Evolutionary conservation across 1,140 invertebrate genomes (phyloP).

Genomic region (Melitaea cinxia): DNA sequence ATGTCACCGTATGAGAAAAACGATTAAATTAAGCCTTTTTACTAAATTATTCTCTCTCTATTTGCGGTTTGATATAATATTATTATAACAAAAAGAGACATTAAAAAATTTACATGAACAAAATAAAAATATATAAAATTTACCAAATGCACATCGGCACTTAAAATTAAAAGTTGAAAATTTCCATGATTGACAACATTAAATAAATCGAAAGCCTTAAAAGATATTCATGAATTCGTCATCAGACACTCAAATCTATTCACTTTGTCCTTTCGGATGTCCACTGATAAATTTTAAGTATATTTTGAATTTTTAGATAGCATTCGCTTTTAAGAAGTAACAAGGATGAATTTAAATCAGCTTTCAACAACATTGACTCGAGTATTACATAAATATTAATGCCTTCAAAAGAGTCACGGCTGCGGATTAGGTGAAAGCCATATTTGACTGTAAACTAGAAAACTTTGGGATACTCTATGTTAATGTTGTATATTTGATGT

Average conservation of each 20-base stretch:
- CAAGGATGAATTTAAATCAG: slow-evolving; percentile 73
- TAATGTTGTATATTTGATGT: not conserved
- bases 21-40: no score
- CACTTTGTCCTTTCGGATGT: slow-evolving; percentile 39
- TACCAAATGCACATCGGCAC: no score
- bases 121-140: not conserved
- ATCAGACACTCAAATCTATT: slow-evolving; percentile 43
- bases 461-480: slow-evolving; percentile 9
- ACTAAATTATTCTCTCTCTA: no score
- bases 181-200: no score
- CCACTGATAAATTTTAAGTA: slow-evolving; percentile 59
- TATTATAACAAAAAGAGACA: no score
- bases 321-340: slow-evolving; percentile 56
- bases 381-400: slow-evolving; percentile 75
- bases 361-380: slow-evolving; percentile 61
- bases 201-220: no score
- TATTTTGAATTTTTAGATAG: slow-evolving; percentile 56
- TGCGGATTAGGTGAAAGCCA: slow-evolving; percentile 53
- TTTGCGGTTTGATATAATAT: no score
- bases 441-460: slow-evolving; percentile 26
- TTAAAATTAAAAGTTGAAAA: no score
- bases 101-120: not conserved
- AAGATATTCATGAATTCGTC: slow-evolving; percentile 24
- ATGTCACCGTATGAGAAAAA: no score
- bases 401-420: slow-evolving; percentile 51